A percentile compares a stretch with the other conserved stretches of the same genome.
phyloP scores from a whole-genome alignment of 1,140 invertebrate species.

The Drosophila littoralis region DNA sequence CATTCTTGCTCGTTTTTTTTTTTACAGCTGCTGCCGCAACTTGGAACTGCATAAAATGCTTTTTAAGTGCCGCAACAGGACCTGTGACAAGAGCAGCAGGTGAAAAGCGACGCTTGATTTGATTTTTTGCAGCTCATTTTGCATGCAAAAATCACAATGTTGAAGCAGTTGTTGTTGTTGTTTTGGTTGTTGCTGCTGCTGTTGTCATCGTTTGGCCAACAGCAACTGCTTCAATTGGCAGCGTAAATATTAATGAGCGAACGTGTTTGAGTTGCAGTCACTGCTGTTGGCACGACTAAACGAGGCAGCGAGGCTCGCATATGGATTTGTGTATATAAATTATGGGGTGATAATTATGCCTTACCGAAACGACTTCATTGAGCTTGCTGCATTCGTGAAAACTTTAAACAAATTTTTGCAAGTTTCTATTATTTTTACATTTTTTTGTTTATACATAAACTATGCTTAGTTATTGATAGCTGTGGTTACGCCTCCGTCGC shows the following conservation, averaged over 20 bases:
- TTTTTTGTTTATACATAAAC: constrained; percentile 7
- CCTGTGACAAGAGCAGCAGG: constrained; percentile 3
- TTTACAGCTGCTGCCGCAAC: not conserved
- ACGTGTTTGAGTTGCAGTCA: constrained; percentile 61
- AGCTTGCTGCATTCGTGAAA: constrained; percentile 5
- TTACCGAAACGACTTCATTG: constrained; percentile 52
- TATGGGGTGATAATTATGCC: constrained; percentile 54
- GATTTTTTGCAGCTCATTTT: constrained; percentile 50
- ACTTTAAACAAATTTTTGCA: constrained; percentile 35
- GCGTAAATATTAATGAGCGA: constrained; percentile 70
- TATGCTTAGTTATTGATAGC: constrained; percentile 20
- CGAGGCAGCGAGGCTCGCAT: constrained; percentile 30
- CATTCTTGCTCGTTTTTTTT: no score
- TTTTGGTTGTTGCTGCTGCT: constrained; percentile 25
- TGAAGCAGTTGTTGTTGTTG: constrained; percentile 14
- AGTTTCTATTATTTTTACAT: constrained; percentile 18
- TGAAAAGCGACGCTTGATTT: constrained; percentile 21
- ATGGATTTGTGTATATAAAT: constrained; percentile 19
- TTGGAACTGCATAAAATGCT: constrained; percentile 7
- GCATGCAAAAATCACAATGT: constrained; percentile 44
- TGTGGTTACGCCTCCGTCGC: constrained; percentile 5
- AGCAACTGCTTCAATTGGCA: constrained; percentile 68
- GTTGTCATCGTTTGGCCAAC: constrained; percentile 47
- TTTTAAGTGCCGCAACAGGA: constrained; percentile 16
- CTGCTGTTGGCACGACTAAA: constrained; percentile 28